A percentile compares a stretch with the other conserved stretches of the same genome.
phyloP scores from a whole-genome alignment of 1,140 invertebrate genomes.

The Teleopsis dalmanni region DNA sequence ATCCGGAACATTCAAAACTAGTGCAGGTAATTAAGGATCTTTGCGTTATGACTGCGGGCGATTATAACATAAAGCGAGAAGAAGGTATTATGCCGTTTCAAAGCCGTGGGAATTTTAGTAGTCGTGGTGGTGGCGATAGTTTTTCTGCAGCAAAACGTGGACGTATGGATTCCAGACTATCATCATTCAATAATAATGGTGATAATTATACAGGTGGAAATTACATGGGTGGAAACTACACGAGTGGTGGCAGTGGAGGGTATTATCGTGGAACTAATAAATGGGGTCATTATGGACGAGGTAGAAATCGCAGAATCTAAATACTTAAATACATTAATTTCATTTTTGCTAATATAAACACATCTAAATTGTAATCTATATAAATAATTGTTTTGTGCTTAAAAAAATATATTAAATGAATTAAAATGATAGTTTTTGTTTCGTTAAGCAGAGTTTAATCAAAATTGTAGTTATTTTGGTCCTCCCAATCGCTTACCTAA shows the following conservation, averaged over 20 bases:
- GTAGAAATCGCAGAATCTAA: constrained; percentile 10
- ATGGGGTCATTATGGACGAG: constrained; percentile 14
- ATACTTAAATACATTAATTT: not conserved
- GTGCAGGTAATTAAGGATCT: constrained; percentile 57
- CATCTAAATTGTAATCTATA: no score
- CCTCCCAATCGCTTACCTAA: no score
- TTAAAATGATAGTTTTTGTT: no score
- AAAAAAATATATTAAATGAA: no score
- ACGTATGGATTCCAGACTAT: constrained; percentile 17
- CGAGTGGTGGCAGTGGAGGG: constrained; percentile 6
- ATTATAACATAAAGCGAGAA: constrained; percentile 56
- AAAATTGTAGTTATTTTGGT: no score
- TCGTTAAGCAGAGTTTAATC: no score
- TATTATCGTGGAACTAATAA: constrained; percentile 9
- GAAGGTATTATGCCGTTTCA: constrained; percentile 37
- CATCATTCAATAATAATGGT: no score
- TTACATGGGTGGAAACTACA: constrained; percentile 11
- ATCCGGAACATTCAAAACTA: constrained; percentile 52
- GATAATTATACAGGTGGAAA: constrained; percentile 21
- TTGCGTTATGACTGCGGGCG: constrained; percentile 65
- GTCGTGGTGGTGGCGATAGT: constrained; percentile 24
- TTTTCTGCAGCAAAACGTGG: constrained; percentile 38
- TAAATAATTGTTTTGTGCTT: not conserved
- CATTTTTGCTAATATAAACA: no score
- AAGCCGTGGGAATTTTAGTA: constrained; percentile 44